Conservation (phyloP, 2,888 invertebrate genomes). For the Pharmacophagus antenor region DNA sequence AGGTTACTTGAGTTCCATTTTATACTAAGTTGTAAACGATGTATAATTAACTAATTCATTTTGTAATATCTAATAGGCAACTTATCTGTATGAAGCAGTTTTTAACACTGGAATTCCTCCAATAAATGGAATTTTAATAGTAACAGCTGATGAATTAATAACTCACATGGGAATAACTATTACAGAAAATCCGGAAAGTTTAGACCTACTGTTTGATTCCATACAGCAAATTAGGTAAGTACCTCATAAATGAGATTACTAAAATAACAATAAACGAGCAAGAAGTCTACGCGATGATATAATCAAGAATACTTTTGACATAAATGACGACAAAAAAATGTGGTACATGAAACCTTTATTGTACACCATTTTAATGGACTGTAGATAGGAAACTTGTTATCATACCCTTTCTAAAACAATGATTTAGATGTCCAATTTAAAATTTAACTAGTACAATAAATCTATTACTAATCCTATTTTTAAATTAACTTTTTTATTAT, state of each 20-base stretch:
- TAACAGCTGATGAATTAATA: slow-evolving; percentile 53
- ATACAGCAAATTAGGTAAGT: slow-evolving; percentile 52
- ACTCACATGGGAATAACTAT: slow-evolving; percentile 48
- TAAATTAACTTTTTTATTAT: slow-evolving; percentile 27
- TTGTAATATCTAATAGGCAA: slow-evolving; percentile 31
- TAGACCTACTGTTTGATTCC: slow-evolving; percentile 50
- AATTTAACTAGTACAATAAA: no score
- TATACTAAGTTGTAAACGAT: not conserved
- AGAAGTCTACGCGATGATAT: not conserved
- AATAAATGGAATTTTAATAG: slow-evolving; percentile 45
- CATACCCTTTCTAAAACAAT: no score
- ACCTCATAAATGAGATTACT: slow-evolving; percentile 9
- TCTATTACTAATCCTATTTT: not conserved
- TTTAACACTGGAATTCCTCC: slow-evolving; percentile 42
- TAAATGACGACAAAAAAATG: not conserved
- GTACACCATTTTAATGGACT: no score
- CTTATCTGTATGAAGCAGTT: slow-evolving; percentile 50
- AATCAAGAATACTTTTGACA: not conserved
- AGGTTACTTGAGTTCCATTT: slow-evolving; percentile 43
- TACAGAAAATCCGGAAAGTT: slow-evolving; percentile 42
- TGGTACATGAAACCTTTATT: not conserved
- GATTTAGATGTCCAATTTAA: no score
- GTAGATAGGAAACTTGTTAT: no score
- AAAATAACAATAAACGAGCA: not conserved
- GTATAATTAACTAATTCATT: not conserved